Evolutionary conservation across 2,797 vertebrate genomes (phyloP).

Genomic region (Poeciliopsis paucimaculata): DNA sequence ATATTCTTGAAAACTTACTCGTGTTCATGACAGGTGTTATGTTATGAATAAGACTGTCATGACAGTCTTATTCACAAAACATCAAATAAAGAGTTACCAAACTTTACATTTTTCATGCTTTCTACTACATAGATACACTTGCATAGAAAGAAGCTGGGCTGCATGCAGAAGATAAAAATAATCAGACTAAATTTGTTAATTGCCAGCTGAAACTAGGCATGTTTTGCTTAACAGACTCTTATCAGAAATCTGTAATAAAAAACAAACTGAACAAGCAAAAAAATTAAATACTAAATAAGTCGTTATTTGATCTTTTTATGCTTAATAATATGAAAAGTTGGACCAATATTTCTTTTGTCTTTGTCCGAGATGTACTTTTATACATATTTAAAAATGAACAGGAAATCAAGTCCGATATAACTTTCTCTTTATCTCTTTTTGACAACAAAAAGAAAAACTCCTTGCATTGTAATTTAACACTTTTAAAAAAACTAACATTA

Average conservation of each 20-base stretch:
- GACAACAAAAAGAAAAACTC: neutral
- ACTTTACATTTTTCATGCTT: slow-evolving; percentile 40
- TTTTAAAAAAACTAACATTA: neutral
- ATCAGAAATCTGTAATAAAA: neutral
- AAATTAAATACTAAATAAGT: neutral
- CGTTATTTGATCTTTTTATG: neutral
- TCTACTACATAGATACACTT: slow-evolving; percentile 44
- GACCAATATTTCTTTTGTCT: neutral
- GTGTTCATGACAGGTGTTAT: too few species aligned
- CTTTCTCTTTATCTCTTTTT: neutral
- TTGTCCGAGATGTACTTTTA: neutral
- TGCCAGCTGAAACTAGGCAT: neutral
- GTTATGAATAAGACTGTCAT: too few species aligned
- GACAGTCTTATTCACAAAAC: too few species aligned
- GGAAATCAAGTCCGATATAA: neutral
- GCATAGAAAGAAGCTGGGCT: slow-evolving; percentile 10
- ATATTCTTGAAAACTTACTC: too few species aligned
- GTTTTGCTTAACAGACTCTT: neutral
- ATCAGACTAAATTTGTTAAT: neutral
- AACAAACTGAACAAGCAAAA: neutral
- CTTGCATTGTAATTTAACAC: neutral
- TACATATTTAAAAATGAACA: neutral
- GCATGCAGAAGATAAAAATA: neutral
- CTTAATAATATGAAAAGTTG: neutral
- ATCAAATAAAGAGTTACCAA: too few species aligned